phyloP scores from a whole-genome alignment of 1,140 invertebrate species.

The Drosophila asahinai region DNA sequence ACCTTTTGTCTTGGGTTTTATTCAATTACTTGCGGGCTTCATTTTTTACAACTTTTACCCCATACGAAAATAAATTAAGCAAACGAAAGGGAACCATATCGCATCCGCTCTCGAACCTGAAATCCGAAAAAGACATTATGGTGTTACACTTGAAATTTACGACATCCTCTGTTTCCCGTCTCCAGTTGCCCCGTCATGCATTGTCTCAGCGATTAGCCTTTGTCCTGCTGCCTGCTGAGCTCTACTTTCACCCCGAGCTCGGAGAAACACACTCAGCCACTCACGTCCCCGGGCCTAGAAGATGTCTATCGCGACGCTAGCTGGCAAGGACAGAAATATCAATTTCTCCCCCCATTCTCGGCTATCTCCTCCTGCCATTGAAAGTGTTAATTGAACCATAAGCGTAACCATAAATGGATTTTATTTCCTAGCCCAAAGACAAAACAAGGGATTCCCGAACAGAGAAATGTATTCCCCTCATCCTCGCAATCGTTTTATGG shows the following conservation, averaged over 20 bases:
- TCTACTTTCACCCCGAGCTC: slow-evolving; percentile 60
- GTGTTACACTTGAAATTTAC: slow-evolving; percentile 82
- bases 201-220: slow-evolving; percentile 75
- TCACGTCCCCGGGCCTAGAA: slow-evolving; percentile 35
- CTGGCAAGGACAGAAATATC: slow-evolving; percentile 55
- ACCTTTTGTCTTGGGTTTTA: slow-evolving; percentile 66
- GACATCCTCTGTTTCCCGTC: slow-evolving; percentile 68
- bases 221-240: slow-evolving; percentile 65
- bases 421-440: slow-evolving; percentile 71
- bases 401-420: slow-evolving; percentile 84
- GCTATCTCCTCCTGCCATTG: slow-evolving; percentile 52
- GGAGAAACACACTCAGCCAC: slow-evolving; percentile 28
- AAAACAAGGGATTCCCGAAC: slow-evolving; percentile 64
- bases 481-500: slow-evolving; percentile 67
- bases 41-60: slow-evolving; percentile 62
- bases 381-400: slow-evolving; percentile 84
- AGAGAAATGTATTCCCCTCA: slow-evolving; percentile 70
- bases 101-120: slow-evolving; percentile 34
- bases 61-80: slow-evolving; percentile 49
- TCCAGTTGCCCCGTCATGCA: slow-evolving; percentile 37
- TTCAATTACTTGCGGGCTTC: slow-evolving; percentile 76
- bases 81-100: slow-evolving; percentile 40
- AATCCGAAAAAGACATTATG: slow-evolving; percentile 55
- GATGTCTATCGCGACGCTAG: slow-evolving; percentile 48
- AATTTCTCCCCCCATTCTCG: slow-evolving; percentile 40